Percentiles rank a stretch among this genome's conserved stretches.
phyloP scores from a whole-genome alignment of 2,888 invertebrate species.

The Nipponacmea schrenckii region DNA sequence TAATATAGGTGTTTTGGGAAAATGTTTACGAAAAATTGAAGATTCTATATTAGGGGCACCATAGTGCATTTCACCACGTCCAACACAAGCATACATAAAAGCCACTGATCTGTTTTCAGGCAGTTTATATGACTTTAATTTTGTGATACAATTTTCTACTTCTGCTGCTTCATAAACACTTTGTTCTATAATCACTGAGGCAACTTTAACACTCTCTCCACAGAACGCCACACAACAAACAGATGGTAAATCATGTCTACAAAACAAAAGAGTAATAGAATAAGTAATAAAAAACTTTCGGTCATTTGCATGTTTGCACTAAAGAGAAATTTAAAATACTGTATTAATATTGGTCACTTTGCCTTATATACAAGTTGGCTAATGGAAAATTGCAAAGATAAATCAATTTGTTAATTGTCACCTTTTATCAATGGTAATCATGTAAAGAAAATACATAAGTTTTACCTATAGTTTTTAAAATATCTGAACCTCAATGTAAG shows the following conservation, averaged over 20 bases:
- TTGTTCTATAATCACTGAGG: slow-evolving; percentile 46
- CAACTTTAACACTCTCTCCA: slow-evolving; percentile 46
- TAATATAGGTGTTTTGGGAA: slow-evolving; percentile 68
- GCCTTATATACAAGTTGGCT: too few species aligned
- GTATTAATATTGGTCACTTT: too few species aligned
- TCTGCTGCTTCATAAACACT: slow-evolving; percentile 31
- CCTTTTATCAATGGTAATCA: too few species aligned
- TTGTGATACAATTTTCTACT: slow-evolving; percentile 41
- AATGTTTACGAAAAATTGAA: slow-evolving; percentile 64
- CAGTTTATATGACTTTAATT: slow-evolving; percentile 44
- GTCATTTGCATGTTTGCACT: too few species aligned
- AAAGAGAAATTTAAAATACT: too few species aligned
- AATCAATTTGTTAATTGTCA: too few species aligned
- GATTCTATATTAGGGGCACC: slow-evolving; percentile 66
- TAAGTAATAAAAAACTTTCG: too few species aligned
- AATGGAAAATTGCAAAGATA: too few species aligned
- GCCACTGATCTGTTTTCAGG: slow-evolving; percentile 56
- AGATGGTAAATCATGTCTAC: slow-evolving; percentile 27
- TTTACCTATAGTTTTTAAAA: too few species aligned
- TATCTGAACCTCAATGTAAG: too few species aligned
- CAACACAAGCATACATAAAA: slow-evolving; percentile 70
- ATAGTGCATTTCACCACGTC: slow-evolving; percentile 63
- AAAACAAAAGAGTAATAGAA: slow-evolving; percentile 22
- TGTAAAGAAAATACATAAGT: too few species aligned
- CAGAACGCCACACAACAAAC: slow-evolving; percentile 44